These are phyloP conservation scores for Thalassarche chlororhynchos DNA, from an alignment of 2,113 vertebrate genomes.

Conservation along the genomic window DNA sequence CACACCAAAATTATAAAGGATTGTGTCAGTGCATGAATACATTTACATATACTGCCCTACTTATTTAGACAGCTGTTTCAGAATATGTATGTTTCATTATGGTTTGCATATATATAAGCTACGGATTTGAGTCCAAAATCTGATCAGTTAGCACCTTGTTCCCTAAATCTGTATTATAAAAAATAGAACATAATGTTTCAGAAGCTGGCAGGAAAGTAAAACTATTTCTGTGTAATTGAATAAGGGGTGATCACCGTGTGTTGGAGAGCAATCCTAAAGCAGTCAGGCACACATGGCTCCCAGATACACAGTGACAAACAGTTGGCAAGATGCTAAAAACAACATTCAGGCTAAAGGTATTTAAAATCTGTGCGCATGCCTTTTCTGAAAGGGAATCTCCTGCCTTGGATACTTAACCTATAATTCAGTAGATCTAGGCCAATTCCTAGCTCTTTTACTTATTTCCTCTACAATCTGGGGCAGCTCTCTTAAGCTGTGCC, in stretches of 20 bases:
- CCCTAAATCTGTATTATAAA: neutral
- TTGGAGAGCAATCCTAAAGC: neutral
- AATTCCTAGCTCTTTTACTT: neutral
- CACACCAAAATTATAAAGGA: neutral
- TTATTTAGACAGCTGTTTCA: neutral
- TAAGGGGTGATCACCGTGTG: fast-evolving
- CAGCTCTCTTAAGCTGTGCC: neutral
- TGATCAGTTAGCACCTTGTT: neutral
- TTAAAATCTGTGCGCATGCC: neutral
- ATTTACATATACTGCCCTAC: neutral
- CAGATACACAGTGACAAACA: neutral
- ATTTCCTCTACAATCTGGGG: neutral
- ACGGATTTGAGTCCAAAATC: neutral
- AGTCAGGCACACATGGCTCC: neutral
- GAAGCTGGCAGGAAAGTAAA: neutral
- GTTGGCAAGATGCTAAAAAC: neutral
- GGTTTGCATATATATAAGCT: neutral
- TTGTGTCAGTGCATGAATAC: neutral
- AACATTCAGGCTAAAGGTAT: neutral
- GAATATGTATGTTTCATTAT: neutral
- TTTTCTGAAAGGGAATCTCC: neutral
- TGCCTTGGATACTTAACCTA: neutral
- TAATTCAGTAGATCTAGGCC: neutral
- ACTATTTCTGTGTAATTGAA: neutral
- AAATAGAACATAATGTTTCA: neutral